phyloP scores from a whole-genome alignment of 2,113 vertebrate species.

The Clarias batrachus region DNA sequence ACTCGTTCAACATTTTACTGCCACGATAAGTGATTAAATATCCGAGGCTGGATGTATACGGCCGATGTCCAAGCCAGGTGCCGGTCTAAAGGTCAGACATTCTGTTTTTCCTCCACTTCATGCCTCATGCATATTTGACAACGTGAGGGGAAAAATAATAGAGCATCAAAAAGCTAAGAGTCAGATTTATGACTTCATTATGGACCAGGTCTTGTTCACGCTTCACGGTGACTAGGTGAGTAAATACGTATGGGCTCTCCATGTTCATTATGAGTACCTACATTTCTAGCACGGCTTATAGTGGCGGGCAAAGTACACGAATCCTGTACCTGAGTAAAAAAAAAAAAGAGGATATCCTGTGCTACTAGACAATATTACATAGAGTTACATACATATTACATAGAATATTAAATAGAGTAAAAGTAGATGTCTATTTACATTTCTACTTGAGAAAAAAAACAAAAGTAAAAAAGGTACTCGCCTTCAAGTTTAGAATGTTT shows the following conservation, averaged over 20 bases:
- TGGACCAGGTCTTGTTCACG: background rate
- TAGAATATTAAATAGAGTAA: no score
- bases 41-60: background rate
- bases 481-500: no score
- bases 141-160: background rate
- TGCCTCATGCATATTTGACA: background rate
- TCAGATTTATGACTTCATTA: background rate
- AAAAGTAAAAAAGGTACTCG: no score
- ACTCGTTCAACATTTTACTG: background rate
- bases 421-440: no score
- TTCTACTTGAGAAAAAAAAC: no score
- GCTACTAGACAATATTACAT: no score
- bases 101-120: background rate
- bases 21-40: background rate
- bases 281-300: background rate
- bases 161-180: background rate
- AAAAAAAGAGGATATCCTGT: no score
- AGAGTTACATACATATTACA: no score
- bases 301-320: no score
- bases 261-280: background rate
- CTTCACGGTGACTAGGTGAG: background rate
- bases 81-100: slow-evolving; percentile 1
- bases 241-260: background rate
- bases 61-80: background rate
- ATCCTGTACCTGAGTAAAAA: no score